Evolutionary conservation across 2,797 vertebrate genomes (phyloP).

Genomic region (Platyrinchus mystaceus): DNA sequence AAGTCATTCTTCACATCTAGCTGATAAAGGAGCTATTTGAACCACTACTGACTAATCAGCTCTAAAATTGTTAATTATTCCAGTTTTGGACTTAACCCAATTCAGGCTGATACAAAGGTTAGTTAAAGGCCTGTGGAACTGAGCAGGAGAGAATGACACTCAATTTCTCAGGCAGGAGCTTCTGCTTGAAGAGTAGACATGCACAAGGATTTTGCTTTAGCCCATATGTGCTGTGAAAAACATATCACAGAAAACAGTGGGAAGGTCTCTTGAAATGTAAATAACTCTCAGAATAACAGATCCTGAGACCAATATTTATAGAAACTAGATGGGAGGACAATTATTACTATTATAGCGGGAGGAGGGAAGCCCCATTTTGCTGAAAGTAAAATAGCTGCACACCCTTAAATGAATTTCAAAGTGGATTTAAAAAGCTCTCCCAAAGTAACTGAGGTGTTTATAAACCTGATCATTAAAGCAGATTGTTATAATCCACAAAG

Average conservation of each 20-base stretch:
- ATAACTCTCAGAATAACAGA: not conserved
- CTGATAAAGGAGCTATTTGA: not conserved
- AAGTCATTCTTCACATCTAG: not conserved
- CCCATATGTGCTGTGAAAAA: not conserved
- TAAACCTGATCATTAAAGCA: not conserved
- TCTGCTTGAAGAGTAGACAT: not conserved
- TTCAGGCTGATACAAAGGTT: not conserved
- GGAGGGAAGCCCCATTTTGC: not conserved
- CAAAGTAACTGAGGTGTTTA: not conserved
- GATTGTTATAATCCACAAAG: not conserved
- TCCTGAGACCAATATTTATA: not conserved
- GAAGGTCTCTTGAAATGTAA: not conserved
- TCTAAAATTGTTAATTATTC: not conserved
- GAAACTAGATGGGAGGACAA: not conserved
- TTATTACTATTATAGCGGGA: not conserved
- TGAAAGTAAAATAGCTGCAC: not conserved
- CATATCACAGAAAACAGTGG: not conserved
- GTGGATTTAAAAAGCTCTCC: not conserved
- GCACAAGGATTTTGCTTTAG: not conserved
- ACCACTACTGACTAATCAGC: not conserved
- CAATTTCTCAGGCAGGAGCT: not conserved
- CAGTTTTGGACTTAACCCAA: not conserved
- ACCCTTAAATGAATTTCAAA: not conserved
- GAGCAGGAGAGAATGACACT: not conserved
- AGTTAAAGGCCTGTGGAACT: not conserved